These are phyloP conservation scores for Papilio gigon DNA, from an alignment of 2,888 invertebrate species.

Conservation along the genomic window DNA sequence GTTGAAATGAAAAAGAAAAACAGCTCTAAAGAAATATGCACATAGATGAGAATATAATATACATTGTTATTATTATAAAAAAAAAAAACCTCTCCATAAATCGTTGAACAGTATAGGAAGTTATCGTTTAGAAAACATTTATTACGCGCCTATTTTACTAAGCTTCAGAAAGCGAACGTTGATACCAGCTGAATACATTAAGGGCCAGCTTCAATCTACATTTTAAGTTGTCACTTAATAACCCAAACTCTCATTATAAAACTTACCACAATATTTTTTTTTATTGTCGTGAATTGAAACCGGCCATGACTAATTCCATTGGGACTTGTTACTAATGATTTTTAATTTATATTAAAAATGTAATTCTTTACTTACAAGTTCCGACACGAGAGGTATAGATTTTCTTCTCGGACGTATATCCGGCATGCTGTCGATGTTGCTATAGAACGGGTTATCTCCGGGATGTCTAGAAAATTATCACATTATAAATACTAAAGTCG, in stretches of 20 bases:
- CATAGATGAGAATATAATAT: neutral
- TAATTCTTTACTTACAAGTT: slow-evolving; percentile 91
- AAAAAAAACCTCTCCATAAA: slow-evolving; percentile 55
- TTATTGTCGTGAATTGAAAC: slow-evolving; percentile 72
- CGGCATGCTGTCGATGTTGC: slow-evolving; percentile 99
- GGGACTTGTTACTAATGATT: slow-evolving; percentile 46
- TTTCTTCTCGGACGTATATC: slow-evolving; percentile 98
- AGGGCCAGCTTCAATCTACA: slow-evolving; percentile 77
- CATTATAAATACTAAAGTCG: slow-evolving; percentile 47
- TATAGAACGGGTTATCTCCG: slow-evolving; percentile 99
- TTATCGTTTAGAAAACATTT: slow-evolving; percentile 77
- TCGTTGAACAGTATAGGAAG: slow-evolving; percentile 65
- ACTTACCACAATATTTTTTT: slow-evolving; percentile 8
- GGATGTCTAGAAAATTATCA: slow-evolving; percentile 85
- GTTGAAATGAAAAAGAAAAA: neutral
- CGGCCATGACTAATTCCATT: slow-evolving; percentile 68
- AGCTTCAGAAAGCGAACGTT: slow-evolving; percentile 79
- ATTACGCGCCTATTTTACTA: slow-evolving; percentile 82
- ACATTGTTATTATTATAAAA: neutral
- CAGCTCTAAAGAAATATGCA: too few species aligned
- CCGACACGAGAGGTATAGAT: slow-evolving; percentile 98
- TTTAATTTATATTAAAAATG: slow-evolving; percentile 44
- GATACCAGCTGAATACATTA: slow-evolving; percentile 78
- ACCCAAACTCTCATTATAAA: slow-evolving; percentile 13
- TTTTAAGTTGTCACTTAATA: slow-evolving; percentile 46